phyloP scores from a whole-genome alignment of 2,113 vertebrate genomes.

The Bos taurus region DNA sequence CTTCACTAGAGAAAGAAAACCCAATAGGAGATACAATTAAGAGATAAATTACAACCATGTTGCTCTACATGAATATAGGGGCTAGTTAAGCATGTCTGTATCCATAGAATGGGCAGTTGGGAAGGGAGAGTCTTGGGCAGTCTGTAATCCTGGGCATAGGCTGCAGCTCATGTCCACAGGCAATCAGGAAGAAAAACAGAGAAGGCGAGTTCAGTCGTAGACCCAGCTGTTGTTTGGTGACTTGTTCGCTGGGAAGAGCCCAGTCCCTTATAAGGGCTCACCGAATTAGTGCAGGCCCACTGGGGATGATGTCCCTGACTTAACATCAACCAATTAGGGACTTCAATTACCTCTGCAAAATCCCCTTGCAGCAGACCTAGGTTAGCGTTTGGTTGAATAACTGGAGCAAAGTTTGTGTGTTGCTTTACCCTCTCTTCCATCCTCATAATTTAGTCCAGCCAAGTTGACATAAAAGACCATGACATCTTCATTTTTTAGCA shows the following conservation, averaged over 20 bases:
- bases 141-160: background rate
- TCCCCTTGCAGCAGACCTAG: background rate
- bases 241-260: background rate
- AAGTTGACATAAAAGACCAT: background rate
- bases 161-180: background rate
- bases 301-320: background rate
- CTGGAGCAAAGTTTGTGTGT: background rate
- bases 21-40: background rate
- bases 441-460: background rate
- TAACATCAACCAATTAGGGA: background rate
- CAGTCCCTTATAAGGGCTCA: background rate
- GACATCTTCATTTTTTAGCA: conserved; percentile 6
- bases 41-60: background rate
- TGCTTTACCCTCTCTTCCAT: background rate
- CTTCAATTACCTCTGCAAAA: background rate
- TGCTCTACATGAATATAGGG: background rate
- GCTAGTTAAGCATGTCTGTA: background rate
- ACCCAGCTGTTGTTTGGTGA: background rate
- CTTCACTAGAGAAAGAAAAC: background rate
- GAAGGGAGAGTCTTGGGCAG: background rate
- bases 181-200: background rate
- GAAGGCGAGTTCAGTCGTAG: background rate
- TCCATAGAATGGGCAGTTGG: background rate
- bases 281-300: background rate
- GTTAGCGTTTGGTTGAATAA: background rate